Base-by-base conservation (phyloP, 2,797 vertebrate species). In the Eulemur coronatus region DNA sequence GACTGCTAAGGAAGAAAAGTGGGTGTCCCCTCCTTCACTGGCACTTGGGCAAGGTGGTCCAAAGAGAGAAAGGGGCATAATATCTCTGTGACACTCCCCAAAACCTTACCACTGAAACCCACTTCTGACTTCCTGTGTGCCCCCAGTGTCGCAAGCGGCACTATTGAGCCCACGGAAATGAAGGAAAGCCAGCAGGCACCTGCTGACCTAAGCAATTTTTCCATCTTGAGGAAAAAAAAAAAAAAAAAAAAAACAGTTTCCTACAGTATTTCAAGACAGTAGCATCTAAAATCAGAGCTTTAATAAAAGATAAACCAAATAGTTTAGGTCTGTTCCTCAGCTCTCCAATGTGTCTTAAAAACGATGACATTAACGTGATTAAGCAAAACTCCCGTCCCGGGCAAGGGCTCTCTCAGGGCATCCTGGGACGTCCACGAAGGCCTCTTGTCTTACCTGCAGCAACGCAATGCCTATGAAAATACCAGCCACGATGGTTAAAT, bases 401-500 rank as follows among this genome's bases (percentile, higher is more conserved):
- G 0, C 12, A 69, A 69, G 61, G 59, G 79, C 17, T 57, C 57
- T 63, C 79, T 50, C 30, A 59, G 48, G 78, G 26, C 17, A 14
- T 17, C 24, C 35, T 52, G 17, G 11, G 22, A 15, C 8, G 20
- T n/a, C 61, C n/a, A 46, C 2, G 5, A 30, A 38, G 50, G 33
- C 50, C 72, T 52, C 76, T 14, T 4, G 13, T 96, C 92, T 98
- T 98, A 99, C 99, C 99, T 99, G 99, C 67, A 99, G 98, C 94
- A 99, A 98, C 2, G 99, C 99, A 70, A 99, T 99, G 85, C 99
- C 99, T 97, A 99, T 99, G 98, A 99, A 99, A 98, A 99, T 99
- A 93, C 99, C 99, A 0, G 99, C 99, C 98, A 99, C 99, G 98
- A 99, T 99, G n/a, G 99, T 99, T 94, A 99, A 99, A 98, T 99